Conservation (phyloP, 92 coral and sea anemone genomes). For the Porites evermanni region DNA sequence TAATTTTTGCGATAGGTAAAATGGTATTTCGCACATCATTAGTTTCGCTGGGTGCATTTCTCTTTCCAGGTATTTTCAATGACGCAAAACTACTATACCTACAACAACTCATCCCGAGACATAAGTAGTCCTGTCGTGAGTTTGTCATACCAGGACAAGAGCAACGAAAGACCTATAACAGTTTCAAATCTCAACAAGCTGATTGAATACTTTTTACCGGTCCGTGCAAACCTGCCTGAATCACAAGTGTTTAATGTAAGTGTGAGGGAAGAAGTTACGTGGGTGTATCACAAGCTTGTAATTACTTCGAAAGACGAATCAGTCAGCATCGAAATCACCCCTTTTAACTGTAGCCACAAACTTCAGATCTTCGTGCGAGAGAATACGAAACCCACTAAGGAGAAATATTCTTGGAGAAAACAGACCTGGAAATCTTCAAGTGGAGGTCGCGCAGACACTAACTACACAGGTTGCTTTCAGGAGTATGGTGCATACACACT, state of each 20-base stretch:
- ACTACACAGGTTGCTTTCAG: slow-evolving; percentile 43
- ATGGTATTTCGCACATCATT: background rate
- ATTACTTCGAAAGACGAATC: slow-evolving; percentile 57
- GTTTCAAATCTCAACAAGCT: slow-evolving; percentile 55
- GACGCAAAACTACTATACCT: slow-evolving; percentile 62
- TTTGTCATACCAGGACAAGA: slow-evolving; percentile 60
- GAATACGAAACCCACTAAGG: slow-evolving; percentile 42
- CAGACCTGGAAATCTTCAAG: slow-evolving; percentile 17
- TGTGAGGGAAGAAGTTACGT: slow-evolving; percentile 8
- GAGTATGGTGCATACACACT: slow-evolving; percentile 33
- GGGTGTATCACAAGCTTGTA: slow-evolving; percentile 65
- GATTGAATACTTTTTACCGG: slow-evolving; percentile 61
- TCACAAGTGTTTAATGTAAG: slow-evolving; percentile 35
- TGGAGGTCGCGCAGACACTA: background rate
- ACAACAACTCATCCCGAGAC: slow-evolving; percentile 58
- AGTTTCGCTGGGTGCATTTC: background rate
- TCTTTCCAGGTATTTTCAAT: slow-evolving; percentile 55
- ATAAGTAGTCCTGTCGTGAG: slow-evolving; percentile 68
- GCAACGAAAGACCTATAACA: slow-evolving; percentile 50
- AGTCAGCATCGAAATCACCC: slow-evolving; percentile 64
- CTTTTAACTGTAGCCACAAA: slow-evolving; percentile 55
- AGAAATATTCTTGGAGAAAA: slow-evolving; percentile 57
- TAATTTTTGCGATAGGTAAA: background rate
- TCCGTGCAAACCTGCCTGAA: slow-evolving; percentile 50
- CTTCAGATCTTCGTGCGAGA: slow-evolving; percentile 46